Evolutionary conservation across 2,797 vertebrate genomes (phyloP).

Genomic region (Anguilla obscura): DNA sequence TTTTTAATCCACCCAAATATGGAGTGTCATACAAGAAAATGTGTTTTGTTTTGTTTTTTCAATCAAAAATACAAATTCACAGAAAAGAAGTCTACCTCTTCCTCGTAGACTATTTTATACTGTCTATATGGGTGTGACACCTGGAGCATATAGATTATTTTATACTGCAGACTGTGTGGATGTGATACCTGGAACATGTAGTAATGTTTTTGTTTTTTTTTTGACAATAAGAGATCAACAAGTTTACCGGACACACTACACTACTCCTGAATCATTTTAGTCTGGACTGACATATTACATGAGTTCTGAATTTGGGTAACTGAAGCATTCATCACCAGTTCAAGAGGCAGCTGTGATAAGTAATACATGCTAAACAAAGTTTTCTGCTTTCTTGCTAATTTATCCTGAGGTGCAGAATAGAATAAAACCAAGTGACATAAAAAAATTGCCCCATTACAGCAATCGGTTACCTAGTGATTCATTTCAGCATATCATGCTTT

Average conservation of each 20-base stretch:
- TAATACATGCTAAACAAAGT: not conserved
- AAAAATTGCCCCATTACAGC: not conserved
- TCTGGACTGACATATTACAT: not conserved
- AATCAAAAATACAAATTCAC: too few species aligned
- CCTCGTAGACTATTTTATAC: too few species aligned
- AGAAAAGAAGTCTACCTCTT: too few species aligned
- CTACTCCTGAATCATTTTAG: not conserved
- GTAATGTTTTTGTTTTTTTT: too few species aligned
- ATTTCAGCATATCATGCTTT: not conserved
- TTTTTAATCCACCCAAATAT: not conserved
- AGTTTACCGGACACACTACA: not conserved
- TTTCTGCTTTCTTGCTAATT: not conserved
- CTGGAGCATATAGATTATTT: too few species aligned
- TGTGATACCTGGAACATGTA: not conserved
- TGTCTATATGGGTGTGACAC: too few species aligned
- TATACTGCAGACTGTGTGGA: not conserved
- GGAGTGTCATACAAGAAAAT: not conserved
- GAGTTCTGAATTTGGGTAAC: not conserved
- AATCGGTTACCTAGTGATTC: not conserved
- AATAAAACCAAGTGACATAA: not conserved
- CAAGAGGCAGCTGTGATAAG: not conserved
- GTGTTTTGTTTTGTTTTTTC: not conserved
- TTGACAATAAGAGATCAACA: too few species aligned
- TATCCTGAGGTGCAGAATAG: not conserved
- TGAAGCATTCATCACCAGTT: not conserved